Conservation (phyloP, 2,888 invertebrate genomes). For the Siphonodentalium dalli region DNA sequence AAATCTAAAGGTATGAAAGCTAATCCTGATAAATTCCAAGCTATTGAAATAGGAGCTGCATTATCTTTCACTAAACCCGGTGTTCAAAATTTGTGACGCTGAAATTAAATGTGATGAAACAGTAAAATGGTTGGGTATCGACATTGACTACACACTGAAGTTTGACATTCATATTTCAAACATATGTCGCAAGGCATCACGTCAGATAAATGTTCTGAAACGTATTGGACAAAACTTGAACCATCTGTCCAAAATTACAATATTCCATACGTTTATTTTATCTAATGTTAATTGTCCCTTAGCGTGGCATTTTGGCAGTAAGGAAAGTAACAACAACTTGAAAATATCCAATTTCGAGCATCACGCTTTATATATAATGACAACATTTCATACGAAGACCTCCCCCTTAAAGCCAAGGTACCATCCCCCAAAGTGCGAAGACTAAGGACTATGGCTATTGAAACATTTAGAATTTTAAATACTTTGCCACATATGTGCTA, state of each 20-base stretch:
- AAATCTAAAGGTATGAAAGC: neutral
- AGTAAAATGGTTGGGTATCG: slow-evolving; percentile 10
- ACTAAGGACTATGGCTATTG: slow-evolving; percentile 10
- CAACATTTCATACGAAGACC: slow-evolving; percentile 2
- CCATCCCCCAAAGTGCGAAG: slow-evolving; percentile 6
- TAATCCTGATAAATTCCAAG: neutral
- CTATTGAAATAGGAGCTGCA: too few species aligned
- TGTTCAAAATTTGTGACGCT: neutral
- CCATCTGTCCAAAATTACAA: slow-evolving; percentile 2
- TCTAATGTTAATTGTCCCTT: slow-evolving; percentile 20
- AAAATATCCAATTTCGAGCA: slow-evolving; percentile 10
- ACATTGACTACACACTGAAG: slow-evolving; percentile 8
- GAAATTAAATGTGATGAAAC: slow-evolving; percentile 6
- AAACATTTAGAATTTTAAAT: slow-evolving; percentile 17
- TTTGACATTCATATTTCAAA: slow-evolving; percentile 7
- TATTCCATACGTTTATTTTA: slow-evolving; percentile 12
- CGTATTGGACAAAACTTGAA: slow-evolving; percentile 3
- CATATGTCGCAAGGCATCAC: slow-evolving; percentile 11
- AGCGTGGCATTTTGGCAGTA: slow-evolving; percentile 6
- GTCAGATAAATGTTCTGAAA: slow-evolving; percentile 12
- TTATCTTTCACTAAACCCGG: too few species aligned
- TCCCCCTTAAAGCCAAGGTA: slow-evolving; percentile 3
- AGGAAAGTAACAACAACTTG: slow-evolving; percentile 2
- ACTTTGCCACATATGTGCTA: neutral
- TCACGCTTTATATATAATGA: slow-evolving; percentile 10